Evolutionary conservation across 2,113 vertebrate species (phyloP).

Genomic region (Synodontis membranacea): DNA sequence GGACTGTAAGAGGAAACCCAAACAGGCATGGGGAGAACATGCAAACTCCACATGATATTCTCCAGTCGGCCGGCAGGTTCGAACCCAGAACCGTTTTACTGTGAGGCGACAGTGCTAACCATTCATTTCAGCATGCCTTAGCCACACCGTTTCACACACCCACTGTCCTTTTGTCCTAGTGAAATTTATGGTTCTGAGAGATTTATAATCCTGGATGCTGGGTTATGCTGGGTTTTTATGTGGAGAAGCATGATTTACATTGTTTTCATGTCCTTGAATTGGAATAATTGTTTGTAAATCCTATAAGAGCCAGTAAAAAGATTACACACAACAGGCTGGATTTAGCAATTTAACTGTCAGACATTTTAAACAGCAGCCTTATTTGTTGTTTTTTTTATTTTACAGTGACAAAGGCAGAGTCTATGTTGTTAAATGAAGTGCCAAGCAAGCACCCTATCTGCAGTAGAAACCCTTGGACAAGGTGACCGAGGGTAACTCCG

Average conservation of each 20-base stretch:
- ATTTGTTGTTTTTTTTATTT: not conserved
- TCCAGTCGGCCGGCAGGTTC: too few species aligned
- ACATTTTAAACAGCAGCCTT: not conserved
- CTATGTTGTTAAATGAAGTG: conserved; percentile 18
- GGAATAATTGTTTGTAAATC: not conserved
- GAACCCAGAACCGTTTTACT: too few species aligned
- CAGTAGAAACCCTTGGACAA: conserved; percentile 45
- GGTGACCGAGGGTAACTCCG: conserved; percentile 33
- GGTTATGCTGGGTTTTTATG: not conserved
- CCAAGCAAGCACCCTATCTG: not conserved
- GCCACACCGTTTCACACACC: not conserved
- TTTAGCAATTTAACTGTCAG: not conserved
- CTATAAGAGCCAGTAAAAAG: not conserved
- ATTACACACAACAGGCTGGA: not conserved
- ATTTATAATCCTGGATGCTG: not conserved
- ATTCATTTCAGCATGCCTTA: too few species aligned
- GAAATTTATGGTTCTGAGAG: not conserved
- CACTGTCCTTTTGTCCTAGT: not conserved
- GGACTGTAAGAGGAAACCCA: too few species aligned
- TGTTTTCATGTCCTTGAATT: not conserved
- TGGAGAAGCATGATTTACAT: not conserved
- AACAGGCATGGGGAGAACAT: too few species aligned
- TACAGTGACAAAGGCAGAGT: not conserved
- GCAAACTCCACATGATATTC: too few species aligned
- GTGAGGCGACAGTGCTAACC: too few species aligned